Base-by-base conservation (phyloP, 2,888 invertebrate species). In the Synergus itoensis region DNA sequence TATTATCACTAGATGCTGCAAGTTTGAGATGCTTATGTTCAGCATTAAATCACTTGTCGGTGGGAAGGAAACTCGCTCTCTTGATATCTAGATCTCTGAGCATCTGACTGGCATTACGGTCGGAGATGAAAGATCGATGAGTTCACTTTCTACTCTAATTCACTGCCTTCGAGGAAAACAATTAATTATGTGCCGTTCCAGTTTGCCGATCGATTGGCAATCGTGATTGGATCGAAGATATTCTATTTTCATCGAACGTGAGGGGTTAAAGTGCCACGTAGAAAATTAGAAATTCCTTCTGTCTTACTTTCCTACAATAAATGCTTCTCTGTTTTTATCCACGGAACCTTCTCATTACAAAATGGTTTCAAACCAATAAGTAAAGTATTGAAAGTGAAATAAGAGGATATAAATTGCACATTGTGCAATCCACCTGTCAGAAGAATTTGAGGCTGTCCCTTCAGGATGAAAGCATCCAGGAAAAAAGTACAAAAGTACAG, bases 401-500 rank as follows among this genome's bases (percentile, higher is more conserved):
- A 28, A 28, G 28, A 28, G 28, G 3, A 28, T 28, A 28, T 3
- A n/a, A n/a, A n/a, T 11, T 16, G 7, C 16, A 7, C 53, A 53
- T 60, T 21, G 21, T 60, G 7, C 1, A 65, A 65, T 65, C 43
- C 21, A 67, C 5, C 12, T 18, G 18, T 67, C 67, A 7, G 43
- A 67, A 67, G 43, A 43, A 67, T 41, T 65, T 65, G 9, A n/a
- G 11, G n/a, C 41, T 36, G n/a, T 67, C 67, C 18, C 67, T 43
- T 18, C 18, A 43, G 67, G 18, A 43, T 41, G 12, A 43, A 43
- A 45, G 67, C 65, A 43, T 41, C 48, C 48, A 28, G 21, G 28
- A 48, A 73, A 36, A 73, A 73, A 28, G 16, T 53, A 9, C 1
- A 73, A 73, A 73, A 53, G 36, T 48, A n/a, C 53, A 73, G 73